Evolutionary conservation across 2,797 vertebrate genomes (phyloP), one percentile per base, ranked within the genome.

Genomic region (Alosa sapidissima): DNA sequence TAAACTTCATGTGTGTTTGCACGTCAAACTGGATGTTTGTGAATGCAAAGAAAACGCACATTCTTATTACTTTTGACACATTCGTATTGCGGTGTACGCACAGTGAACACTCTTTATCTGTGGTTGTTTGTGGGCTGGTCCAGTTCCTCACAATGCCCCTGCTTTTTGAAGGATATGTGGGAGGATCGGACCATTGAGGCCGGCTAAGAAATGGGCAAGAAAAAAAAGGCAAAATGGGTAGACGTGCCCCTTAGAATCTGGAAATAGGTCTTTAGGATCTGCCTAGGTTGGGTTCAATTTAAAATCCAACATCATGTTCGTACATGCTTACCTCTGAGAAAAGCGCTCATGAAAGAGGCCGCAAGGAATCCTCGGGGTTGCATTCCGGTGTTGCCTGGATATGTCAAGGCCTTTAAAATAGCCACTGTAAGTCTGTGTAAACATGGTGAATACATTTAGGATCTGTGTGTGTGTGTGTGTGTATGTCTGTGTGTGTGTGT

Each of bases 371-470:
- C 41, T 78, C 19, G 19, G 36, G 33, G 13, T 36, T n/a, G 82
- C 62, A 48, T 83, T 62, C 82, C 41, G 45, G 6, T 62, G 55
- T 45, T 60, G 33, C 58, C 82, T 65, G 41, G 55, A 58, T 83
- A 83, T 47, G 11, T 60, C 55, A 47, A 83, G 41, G 41, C 60
- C 82, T 83, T 83, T 83, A 41, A 83, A 83, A 41, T 58, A 83
- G 82, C 41, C n/a, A 47, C 41, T 45, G 52, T 47, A 83, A 83
- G 55, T 13, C 82, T 65, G 54, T 58, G 60, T 47, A 65, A 48
- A 83, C 33, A 55, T 81, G 68, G 48, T 41, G 24, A 47, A 41
- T 78, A 85, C 58, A 85, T 47, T 13, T 24, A 84, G 68, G 60
- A 84, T 62, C 62, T 84, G 24, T 14, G 16, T 16, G 28, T 41